Percentiles rank a stretch among this genome's conserved stretches.
phyloP scores from a whole-genome alignment of 2,888 invertebrate genomes.

The Chymomyza amoena region DNA sequence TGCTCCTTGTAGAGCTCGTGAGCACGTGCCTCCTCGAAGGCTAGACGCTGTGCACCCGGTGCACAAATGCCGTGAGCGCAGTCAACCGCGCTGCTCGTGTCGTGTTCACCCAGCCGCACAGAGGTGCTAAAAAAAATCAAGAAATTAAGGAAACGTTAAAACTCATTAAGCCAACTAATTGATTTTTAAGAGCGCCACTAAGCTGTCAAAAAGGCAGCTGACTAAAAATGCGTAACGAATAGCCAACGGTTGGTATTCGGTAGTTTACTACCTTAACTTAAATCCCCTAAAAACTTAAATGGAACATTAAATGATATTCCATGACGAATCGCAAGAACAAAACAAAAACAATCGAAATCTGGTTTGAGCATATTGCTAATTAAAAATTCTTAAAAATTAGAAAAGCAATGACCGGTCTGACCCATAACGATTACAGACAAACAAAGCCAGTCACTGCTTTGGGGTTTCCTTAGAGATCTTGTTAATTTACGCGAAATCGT shows the following conservation, averaged over 20 bases:
- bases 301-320: background rate
- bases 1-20: conserved; percentile 83
- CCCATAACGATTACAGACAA: background rate
- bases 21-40: conserved; percentile 82
- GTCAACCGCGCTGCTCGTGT: conserved; percentile 64
- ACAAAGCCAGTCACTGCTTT: background rate
- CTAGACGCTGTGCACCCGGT: conserved; percentile 81
- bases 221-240: conserved; percentile 42
- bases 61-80: conserved; percentile 79
- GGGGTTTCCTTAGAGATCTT: conserved; percentile 48
- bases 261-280: background rate
- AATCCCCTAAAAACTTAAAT: background rate
- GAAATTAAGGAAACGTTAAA: conserved; percentile 1
- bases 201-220: conserved; percentile 27
- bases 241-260: conserved; percentile 14
- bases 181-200: conserved; percentile 47
- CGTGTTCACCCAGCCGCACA: conserved; percentile 75
- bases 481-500: conserved; percentile 43
- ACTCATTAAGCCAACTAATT: conserved; percentile 51
- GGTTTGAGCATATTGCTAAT: conserved; percentile 52
- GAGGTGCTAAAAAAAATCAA: conserved; percentile 51
- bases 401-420: conserved; percentile 9
- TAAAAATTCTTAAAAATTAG: conserved; percentile 37
- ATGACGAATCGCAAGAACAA: background rate
- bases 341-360: conserved; percentile 43